Evolutionary conservation across 2,888 invertebrate species (phyloP), one percentile per base, ranked within the genome.

Genomic region (Drosophila nigricruria): DNA sequence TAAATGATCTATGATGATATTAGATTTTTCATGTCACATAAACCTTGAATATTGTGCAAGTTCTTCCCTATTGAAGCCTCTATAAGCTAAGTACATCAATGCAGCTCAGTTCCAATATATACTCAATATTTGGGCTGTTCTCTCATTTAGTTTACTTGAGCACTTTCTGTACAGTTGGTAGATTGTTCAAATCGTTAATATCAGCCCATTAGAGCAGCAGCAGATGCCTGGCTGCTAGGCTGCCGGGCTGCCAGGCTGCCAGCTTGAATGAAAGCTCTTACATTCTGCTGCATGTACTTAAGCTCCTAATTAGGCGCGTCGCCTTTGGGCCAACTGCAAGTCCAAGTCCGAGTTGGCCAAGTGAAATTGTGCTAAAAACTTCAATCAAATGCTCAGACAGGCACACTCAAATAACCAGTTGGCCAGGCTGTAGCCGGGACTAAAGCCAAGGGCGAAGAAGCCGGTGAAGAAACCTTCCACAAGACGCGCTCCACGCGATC

Each of bases 311-410:
- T 76, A 57, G 50, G 62, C 47, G 49, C 47, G 32, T 62, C 43
- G 50, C 6, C 10, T 61, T 32, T 36, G 32, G 53, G 30, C 30
- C 30, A 20, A 20, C 30, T 49, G 30, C 49, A 20, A 14, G 32
- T 14, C 49, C 49, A 1, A 14, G 18, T 18, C 23, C 69, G 43
- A 45, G 42, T 63, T 56, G 77, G 38, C 57, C 73, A 58, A 73
- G 50, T 59, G 61, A 80, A 69, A 76, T 80, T 67, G 76, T 71
- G 76, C 86, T 73, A 72, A 57, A 69, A 73, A 79, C 87, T 82
- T 86, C 67, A 83, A 89, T 83, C 83, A 89, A 83, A 86, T 70
- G 80, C 49, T 62, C 61, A 45, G 65, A 45, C 71, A 49, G 52
- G 53, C 43, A 25, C 40, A 63, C 54, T 66, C 40, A 59, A 53